Evolutionary conservation across 2,888 invertebrate genomes (phyloP).

Genomic region (Cephus rjabovi): DNA sequence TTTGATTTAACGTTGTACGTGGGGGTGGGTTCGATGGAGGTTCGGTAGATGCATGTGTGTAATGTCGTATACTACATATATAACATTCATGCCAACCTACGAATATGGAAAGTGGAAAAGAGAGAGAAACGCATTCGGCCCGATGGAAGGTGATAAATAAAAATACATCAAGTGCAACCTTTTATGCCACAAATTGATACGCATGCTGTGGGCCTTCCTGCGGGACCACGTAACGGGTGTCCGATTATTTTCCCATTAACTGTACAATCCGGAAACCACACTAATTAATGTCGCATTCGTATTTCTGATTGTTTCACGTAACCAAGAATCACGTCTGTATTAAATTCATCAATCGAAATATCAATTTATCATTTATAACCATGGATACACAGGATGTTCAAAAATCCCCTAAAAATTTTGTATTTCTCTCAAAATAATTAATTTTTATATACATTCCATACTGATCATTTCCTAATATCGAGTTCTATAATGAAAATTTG

Average conservation of each 20-base stretch:
- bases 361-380: background rate
- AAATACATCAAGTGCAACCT: constrained; percentile 58
- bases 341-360: background rate
- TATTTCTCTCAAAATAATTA: background rate
- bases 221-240: constrained; percentile 36
- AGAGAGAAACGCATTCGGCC: constrained; percentile 23
- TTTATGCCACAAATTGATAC: constrained; percentile 56
- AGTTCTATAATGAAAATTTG: background rate
- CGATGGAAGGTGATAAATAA: constrained; percentile 55
- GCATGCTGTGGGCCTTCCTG: constrained; percentile 31
- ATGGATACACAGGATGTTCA: background rate
- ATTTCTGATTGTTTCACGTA: background rate
- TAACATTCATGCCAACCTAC: background rate
- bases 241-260: constrained; percentile 12
- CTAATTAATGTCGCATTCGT: background rate
- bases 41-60: constrained; percentile 1
- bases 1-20: constrained; percentile 50
- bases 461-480: background rate
- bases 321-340: background rate
- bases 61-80: background rate
- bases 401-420: background rate
- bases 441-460: too few species aligned
- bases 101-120: constrained; percentile 2
- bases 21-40: constrained; percentile 19
- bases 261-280: background rate